These are phyloP conservation scores for Steromphala cineraria DNA, from an alignment of 2,888 invertebrate genomes.

Conservation along the genomic window DNA sequence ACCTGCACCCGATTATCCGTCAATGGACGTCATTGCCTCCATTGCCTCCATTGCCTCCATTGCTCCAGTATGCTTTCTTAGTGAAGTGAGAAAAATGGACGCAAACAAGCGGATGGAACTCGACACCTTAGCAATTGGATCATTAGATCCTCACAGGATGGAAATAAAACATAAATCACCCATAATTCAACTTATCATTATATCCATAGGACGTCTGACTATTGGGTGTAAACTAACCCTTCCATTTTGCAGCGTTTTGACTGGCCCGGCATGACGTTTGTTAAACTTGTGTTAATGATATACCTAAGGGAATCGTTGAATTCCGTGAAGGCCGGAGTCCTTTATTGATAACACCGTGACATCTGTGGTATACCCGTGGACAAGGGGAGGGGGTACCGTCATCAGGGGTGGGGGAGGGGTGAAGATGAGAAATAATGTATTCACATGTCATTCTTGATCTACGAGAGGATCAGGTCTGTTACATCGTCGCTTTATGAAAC, in stretches of 20 bases:
- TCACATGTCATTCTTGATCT: background rate
- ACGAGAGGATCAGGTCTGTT: background rate
- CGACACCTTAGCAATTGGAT: background rate
- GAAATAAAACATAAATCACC: slow-evolving; percentile 15
- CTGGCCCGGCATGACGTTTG: slow-evolving; percentile 2
- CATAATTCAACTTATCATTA: slow-evolving; percentile 10
- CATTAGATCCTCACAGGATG: slow-evolving; percentile 8
- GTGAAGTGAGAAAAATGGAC: background rate
- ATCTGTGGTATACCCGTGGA: background rate
- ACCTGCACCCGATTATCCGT: background rate
- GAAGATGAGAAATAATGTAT: background rate
- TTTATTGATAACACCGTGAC: background rate
- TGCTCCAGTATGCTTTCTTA: background rate
- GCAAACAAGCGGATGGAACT: background rate
- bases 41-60: background rate
- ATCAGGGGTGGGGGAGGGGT: background rate
- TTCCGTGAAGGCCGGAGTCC: background rate
- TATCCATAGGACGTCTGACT: slow-evolving; percentile 10
- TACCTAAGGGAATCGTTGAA: background rate
- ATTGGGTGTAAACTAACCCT: background rate
- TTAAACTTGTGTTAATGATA: slow-evolving; percentile 15
- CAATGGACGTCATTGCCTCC: background rate
- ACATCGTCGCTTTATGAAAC: background rate
- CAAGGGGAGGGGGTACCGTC: too few species aligned
- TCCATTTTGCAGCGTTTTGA: background rate